phyloP scores from a whole-genome alignment of 2,888 invertebrate species.

The Sesia apiformis region DNA sequence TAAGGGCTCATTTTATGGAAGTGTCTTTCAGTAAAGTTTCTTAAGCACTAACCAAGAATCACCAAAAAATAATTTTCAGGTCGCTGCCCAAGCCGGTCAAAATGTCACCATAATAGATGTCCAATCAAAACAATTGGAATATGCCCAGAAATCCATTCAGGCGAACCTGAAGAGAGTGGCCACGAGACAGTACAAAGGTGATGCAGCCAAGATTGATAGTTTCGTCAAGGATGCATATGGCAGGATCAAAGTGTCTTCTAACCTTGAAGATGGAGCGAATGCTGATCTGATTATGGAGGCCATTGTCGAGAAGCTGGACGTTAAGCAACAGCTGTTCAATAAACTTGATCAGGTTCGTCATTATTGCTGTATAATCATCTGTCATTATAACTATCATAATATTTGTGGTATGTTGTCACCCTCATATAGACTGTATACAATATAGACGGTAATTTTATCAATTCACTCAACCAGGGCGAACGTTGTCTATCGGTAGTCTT shows the following conservation, averaged over 20 bases:
- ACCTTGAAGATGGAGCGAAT: slow-evolving; percentile 76
- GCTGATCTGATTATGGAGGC: slow-evolving; percentile 90
- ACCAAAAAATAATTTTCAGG: slow-evolving; percentile 57
- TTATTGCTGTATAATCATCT: no score
- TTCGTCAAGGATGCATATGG: slow-evolving; percentile 77
- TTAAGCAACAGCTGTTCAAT: slow-evolving; percentile 85
- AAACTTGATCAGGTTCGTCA: slow-evolving; percentile 78
- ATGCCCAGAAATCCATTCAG: slow-evolving; percentile 81
- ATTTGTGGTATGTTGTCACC: no score
- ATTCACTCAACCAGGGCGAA: neutral
- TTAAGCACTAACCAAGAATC: no score
- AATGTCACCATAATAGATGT: slow-evolving; percentile 88
- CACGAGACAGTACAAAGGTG: slow-evolving; percentile 84
- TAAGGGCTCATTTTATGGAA: no score
- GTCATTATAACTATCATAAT: no score
- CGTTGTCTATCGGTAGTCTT: no score
- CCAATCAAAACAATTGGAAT: slow-evolving; percentile 79
- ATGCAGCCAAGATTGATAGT: slow-evolving; percentile 75
- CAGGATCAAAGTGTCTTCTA: slow-evolving; percentile 73
- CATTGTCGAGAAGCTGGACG: slow-evolving; percentile 87
- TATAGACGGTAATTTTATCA: neutral
- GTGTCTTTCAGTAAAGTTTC: no score
- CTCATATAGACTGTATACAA: no score
- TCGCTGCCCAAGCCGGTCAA: slow-evolving; percentile 88
- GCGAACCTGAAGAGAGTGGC: slow-evolving; percentile 83